phyloP scores from a whole-genome alignment of 2,888 invertebrate genomes.

The Tribolium freemani region DNA sequence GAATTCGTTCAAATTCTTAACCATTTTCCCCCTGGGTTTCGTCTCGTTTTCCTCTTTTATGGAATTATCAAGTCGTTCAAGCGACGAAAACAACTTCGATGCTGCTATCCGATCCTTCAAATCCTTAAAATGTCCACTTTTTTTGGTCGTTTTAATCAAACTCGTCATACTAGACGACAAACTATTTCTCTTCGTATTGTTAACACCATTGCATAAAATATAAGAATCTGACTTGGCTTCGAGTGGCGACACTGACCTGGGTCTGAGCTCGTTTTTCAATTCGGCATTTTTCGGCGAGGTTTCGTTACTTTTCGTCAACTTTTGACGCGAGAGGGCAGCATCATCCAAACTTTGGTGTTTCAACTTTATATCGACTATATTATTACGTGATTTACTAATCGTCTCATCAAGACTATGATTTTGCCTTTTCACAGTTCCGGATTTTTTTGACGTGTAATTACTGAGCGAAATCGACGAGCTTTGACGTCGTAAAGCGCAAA shows the following conservation, averaged over 20 bases:
- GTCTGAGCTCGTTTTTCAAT: conserved; percentile 55
- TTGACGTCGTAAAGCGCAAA: conserved; percentile 88
- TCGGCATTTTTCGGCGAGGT: conserved; percentile 28
- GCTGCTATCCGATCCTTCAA: conserved; percentile 71
- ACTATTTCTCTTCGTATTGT: conserved; percentile 58
- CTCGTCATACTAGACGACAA: conserved; percentile 67
- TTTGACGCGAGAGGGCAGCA: conserved; percentile 62
- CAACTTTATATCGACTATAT: conserved; percentile 71
- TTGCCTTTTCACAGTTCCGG: conserved; percentile 71
- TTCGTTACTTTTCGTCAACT: conserved; percentile 27
- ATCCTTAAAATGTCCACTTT: conserved; percentile 71
- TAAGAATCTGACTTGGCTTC: conserved; percentile 66
- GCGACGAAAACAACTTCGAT: conserved; percentile 71
- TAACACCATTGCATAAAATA: conserved; percentile 62
- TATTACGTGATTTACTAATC: conserved; percentile 67
- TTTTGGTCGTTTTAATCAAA: conserved; percentile 64
- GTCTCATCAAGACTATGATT: conserved; percentile 85
- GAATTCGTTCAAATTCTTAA: conserved; percentile 89
- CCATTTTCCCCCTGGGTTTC: conserved; percentile 68
- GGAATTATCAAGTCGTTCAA: conserved; percentile 72
- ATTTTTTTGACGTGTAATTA: conserved; percentile 68
- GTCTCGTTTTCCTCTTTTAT: conserved; percentile 65
- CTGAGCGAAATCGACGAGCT: conserved; percentile 85
- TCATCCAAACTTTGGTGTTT: conserved; percentile 81
- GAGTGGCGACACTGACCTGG: conserved; percentile 66